Conservation (phyloP, 2,888 invertebrate genomes). For the Ceraclea dissimilis region DNA sequence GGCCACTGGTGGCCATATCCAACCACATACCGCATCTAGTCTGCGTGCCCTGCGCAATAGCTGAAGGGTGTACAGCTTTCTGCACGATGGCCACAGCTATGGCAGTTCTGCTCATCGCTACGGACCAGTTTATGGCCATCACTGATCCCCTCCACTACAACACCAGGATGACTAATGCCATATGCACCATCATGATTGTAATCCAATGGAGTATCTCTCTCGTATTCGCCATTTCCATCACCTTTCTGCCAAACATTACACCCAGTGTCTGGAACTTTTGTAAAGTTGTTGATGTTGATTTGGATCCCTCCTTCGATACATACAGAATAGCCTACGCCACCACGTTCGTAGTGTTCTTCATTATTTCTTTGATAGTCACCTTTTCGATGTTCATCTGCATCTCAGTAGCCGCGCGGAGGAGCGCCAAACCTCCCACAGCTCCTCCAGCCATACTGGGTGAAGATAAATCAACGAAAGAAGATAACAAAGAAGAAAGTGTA, state of each 20-base stretch:
- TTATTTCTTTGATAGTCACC: slow-evolving; percentile 54
- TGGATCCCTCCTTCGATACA: slow-evolving; percentile 4
- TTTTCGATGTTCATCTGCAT: slow-evolving; percentile 69
- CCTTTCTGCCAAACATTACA: slow-evolving; percentile 41
- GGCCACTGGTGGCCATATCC: slow-evolving; percentile 47
- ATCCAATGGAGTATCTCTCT: slow-evolving; percentile 31
- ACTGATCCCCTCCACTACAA: slow-evolving; percentile 41
- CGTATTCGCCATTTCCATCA: slow-evolving; percentile 44
- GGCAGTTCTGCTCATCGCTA: slow-evolving; percentile 39
- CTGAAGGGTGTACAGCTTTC: slow-evolving; percentile 52
- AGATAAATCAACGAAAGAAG: slow-evolving; percentile 40
- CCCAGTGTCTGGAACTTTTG: slow-evolving; percentile 20
- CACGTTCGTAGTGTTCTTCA: slow-evolving; percentile 39
- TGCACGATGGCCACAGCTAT: slow-evolving; percentile 39
- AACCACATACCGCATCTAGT: slow-evolving; percentile 40
- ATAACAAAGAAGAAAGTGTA: slow-evolving; percentile 41
- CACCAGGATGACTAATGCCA: slow-evolving; percentile 17
- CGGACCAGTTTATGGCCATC: slow-evolving; percentile 40
- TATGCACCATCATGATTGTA: slow-evolving; percentile 14
- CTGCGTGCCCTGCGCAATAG: slow-evolving; percentile 48
- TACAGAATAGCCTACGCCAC: slow-evolving; percentile 40
- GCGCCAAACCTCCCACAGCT: slow-evolving; percentile 52
- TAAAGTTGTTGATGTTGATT: not conserved
- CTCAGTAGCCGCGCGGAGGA: slow-evolving; percentile 68
- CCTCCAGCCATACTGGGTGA: slow-evolving; percentile 31